phyloP scores from a whole-genome alignment of 2,888 invertebrate species.

The Noctua fimbriata region DNA sequence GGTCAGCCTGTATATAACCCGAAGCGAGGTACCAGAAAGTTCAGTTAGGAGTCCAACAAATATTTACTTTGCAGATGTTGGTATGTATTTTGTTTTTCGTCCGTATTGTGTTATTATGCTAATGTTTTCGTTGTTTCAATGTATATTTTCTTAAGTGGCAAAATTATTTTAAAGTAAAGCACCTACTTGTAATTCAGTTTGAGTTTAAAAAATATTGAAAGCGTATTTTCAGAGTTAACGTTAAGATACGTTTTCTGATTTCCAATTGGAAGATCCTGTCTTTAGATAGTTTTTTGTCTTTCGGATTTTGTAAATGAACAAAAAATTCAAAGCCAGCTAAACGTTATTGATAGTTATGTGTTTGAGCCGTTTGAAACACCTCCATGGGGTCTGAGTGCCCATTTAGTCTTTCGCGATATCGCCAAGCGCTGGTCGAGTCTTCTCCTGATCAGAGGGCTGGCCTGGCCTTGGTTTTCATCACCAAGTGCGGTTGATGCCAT shows the following conservation, averaged over 20 bases:
- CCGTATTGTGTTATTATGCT: neutral
- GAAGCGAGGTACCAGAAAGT: conserved; percentile 2
- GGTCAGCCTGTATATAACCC: neutral
- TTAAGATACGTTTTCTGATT: conserved; percentile 29
- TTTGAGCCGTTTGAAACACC: neutral
- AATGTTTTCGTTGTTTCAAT: neutral
- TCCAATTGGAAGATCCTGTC: conserved; percentile 12
- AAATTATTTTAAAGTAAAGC: neutral
- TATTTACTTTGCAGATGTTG: neutral
- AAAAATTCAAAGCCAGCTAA: neutral
- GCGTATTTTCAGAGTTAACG: neutral
- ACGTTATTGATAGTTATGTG: neutral
- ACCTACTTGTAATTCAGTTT: conserved; percentile 20
- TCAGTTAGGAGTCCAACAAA: conserved; percentile 3
- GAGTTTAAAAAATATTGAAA: conserved; percentile 28
- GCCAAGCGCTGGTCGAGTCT: neutral
- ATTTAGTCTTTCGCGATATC: neutral
- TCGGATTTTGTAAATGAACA: neutral
- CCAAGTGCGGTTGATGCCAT: no score
- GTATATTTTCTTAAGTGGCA: neutral
- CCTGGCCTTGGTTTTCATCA: no score
- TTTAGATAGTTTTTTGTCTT: neutral
- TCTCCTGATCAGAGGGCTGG: neutral
- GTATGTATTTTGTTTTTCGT: conserved; percentile 2
- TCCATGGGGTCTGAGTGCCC: neutral